phyloP scores from a whole-genome alignment of 2,888 invertebrate genomes.

The Nineta flava region DNA sequence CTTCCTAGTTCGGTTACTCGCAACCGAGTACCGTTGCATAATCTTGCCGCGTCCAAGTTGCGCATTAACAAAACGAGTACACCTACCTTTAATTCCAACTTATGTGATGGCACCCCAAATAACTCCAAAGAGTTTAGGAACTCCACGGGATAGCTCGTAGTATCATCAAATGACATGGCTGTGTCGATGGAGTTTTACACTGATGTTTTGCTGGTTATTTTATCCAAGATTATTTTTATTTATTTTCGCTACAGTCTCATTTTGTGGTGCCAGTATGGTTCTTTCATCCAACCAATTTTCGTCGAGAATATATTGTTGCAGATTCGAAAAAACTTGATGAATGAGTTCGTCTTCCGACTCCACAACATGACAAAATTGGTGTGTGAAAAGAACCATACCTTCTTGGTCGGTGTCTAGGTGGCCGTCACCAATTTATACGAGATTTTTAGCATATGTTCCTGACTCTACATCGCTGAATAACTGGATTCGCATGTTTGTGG shows the following conservation, averaged over 20 bases:
- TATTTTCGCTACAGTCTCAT: neutral
- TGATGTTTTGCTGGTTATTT: conserved; percentile 13
- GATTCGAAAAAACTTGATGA: conserved; percentile 9
- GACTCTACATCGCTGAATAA: neutral
- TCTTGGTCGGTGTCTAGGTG: neutral
- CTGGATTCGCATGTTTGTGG: conserved; percentile 3
- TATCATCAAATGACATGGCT: no score
- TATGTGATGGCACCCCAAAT: no score
- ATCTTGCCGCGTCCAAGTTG: no score
- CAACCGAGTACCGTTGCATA: no score
- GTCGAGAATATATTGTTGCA: neutral
- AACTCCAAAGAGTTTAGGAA: no score
- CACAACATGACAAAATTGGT: neutral
- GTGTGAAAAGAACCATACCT: neutral
- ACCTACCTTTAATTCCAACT: no score
- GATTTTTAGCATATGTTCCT: conserved; percentile 7
- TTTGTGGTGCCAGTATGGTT: neutral
- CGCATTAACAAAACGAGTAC: no score
- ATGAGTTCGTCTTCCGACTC: neutral
- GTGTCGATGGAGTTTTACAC: no score
- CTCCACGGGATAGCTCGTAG: no score
- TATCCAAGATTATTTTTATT: no score
- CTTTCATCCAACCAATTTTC: neutral
- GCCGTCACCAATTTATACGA: conserved; percentile 13
- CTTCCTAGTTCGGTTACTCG: no score